Evolutionary conservation across 1,140 invertebrate species (phyloP).

Genomic region (Leptonema lineaticorne): DNA sequence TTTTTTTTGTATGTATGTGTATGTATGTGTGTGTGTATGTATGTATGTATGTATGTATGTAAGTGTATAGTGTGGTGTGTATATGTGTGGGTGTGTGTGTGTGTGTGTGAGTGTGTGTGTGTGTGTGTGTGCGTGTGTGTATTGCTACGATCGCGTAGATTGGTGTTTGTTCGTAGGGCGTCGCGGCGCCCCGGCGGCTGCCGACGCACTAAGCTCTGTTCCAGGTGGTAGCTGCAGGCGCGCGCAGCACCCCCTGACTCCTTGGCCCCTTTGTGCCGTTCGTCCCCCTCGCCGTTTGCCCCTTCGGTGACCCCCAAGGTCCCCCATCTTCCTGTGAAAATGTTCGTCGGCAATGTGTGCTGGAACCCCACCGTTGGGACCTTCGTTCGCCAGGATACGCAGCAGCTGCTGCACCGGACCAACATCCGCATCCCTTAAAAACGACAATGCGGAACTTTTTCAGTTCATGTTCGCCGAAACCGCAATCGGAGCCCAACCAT

Average conservation of each 20-base stretch:
- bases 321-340: too few species aligned
- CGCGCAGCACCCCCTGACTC: background rate
- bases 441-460: too few species aligned
- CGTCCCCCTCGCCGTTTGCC: background rate
- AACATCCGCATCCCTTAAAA: too few species aligned
- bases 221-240: background rate
- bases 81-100: background rate
- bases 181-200: slow-evolving; percentile 22
- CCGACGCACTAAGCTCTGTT: slow-evolving; percentile 14
- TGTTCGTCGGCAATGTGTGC: background rate
- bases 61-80: background rate
- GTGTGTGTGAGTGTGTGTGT: background rate
- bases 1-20: too few species aligned
- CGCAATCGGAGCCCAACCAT: too few species aligned
- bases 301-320: background rate
- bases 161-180: background rate
- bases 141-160: background rate
- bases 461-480: too few species aligned
- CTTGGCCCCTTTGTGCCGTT: background rate
- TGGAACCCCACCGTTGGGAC: background rate
- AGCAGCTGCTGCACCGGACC: too few species aligned
- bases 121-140: background rate
- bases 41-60: background rate
- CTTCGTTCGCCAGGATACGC: background rate
- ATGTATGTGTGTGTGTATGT: too few species aligned